phyloP scores from a whole-genome alignment of 2,113 vertebrate species.

The Grallaria varia region DNA sequence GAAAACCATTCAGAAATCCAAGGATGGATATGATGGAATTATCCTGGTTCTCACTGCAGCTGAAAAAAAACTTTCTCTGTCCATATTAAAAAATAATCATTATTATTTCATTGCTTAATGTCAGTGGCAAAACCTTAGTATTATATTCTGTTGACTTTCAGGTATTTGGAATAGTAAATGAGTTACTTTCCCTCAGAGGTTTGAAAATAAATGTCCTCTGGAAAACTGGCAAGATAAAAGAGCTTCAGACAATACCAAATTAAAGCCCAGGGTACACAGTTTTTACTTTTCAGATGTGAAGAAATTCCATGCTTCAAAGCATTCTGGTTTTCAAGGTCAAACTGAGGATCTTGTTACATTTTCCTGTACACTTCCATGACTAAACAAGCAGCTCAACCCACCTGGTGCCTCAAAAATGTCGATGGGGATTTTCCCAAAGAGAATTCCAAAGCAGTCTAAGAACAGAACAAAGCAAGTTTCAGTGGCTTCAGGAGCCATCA shows the following conservation, averaged over 20 bases:
- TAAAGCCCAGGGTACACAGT: neutral
- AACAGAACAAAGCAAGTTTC: neutral
- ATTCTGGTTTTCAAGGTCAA: constrained; percentile 11
- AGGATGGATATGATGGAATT: neutral
- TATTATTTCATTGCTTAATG: neutral
- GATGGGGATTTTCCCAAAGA: neutral
- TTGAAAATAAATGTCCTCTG: neutral
- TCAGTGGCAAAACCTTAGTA: neutral
- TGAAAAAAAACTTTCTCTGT: neutral
- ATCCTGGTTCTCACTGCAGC: neutral
- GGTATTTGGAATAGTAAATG: neutral
- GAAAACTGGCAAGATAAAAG: constrained; percentile 29
- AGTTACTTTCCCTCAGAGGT: neutral
- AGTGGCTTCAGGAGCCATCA: neutral
- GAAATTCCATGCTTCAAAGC: constrained; percentile 25
- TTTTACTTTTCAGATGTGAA: neutral
- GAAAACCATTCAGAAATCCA: neutral
- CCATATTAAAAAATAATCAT: neutral
- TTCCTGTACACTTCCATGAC: neutral
- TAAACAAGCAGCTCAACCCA: neutral
- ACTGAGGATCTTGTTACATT: neutral
- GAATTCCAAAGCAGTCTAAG: neutral
- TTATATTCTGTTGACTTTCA: neutral
- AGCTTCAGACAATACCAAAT: constrained; percentile 23
- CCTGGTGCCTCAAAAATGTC: neutral